A percentile compares a stretch with the other conserved stretches of the same genome.
Evolutionary conservation across 2,797 vertebrate species (phyloP).

Genomic region (Falco concolor): DNA sequence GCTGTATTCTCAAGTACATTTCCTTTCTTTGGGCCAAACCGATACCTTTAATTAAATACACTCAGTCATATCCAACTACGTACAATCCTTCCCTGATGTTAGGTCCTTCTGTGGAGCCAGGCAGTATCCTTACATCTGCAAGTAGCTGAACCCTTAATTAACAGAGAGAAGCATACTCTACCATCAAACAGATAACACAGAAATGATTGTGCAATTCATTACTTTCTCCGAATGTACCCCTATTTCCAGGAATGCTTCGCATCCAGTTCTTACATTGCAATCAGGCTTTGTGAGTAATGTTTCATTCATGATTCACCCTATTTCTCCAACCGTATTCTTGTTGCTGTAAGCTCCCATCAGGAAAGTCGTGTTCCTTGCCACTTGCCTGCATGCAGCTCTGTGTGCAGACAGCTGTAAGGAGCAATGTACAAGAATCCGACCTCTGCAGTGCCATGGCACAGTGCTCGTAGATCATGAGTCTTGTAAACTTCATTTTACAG

Average conservation of each 20-base stretch:
- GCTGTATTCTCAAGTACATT: not conserved
- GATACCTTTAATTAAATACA: not conserved
- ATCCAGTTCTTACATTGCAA: not conserved
- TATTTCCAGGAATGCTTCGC: not conserved
- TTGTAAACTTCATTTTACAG: conserved; percentile 27
- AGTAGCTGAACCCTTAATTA: not conserved
- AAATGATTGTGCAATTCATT: not conserved
- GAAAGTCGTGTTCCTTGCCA: not conserved
- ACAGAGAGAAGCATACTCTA: not conserved
- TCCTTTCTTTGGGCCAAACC: not conserved
- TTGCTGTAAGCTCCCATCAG: not conserved
- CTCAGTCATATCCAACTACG: fast-evolving
- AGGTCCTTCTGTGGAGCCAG: not conserved
- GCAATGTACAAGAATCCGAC: not conserved
- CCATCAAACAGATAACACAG: not conserved
- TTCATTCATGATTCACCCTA: not conserved
- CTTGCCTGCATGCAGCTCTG: not conserved
- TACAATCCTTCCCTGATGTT: not conserved
- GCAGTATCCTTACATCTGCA: not conserved
- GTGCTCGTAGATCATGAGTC: not conserved
- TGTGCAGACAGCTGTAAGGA: not conserved
- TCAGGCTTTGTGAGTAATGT: not conserved
- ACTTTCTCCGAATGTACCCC: not conserved
- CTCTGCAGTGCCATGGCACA: not conserved
- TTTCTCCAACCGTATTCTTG: not conserved